phyloP scores from a whole-genome alignment of 2,797 vertebrate species.

The Leptoclinus maculatus region DNA sequence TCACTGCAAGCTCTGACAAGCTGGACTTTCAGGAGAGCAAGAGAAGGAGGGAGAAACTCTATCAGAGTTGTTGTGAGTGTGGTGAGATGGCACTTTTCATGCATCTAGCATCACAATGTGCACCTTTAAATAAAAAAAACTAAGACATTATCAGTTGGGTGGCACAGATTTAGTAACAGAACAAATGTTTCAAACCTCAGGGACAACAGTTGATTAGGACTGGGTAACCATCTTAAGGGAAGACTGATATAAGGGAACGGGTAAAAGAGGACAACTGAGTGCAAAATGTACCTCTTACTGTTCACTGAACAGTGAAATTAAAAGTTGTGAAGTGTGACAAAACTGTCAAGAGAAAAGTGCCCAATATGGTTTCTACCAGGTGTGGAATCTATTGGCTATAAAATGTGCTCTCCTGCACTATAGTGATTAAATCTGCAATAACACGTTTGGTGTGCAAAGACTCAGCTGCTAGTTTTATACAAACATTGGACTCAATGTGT shows the following conservation, averaged over 20 bases:
- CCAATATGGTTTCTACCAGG: conserved; percentile 40
- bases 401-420: conserved; percentile 50
- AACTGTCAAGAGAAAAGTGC: conserved; percentile 57
- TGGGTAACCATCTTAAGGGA: conserved; percentile 33
- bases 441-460: conserved; percentile 43
- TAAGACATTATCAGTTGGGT: background rate
- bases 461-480: conserved; percentile 28
- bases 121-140: conserved; percentile 1
- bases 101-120: background rate
- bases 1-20: background rate
- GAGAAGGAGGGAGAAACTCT: background rate
- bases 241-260: conserved; percentile 29
- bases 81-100: background rate
- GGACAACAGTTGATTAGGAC: conserved; percentile 21
- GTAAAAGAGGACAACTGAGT: conserved; percentile 10
- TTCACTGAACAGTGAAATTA: conserved; percentile 79
- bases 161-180: background rate
- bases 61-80: background rate
- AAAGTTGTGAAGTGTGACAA: conserved; percentile 70
- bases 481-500: conserved; percentile 7
- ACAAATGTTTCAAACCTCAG: conserved; percentile 20
- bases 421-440: conserved; percentile 67
- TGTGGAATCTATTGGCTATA: conserved; percentile 51
- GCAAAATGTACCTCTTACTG: conserved; percentile 55
- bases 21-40: conserved; percentile 1